A percentile compares a stretch with the other conserved stretches of the same genome.
These are phyloP conservation scores for Cathartes aura DNA, from an alignment of 2,113 vertebrate species.

Conservation along the genomic window DNA sequence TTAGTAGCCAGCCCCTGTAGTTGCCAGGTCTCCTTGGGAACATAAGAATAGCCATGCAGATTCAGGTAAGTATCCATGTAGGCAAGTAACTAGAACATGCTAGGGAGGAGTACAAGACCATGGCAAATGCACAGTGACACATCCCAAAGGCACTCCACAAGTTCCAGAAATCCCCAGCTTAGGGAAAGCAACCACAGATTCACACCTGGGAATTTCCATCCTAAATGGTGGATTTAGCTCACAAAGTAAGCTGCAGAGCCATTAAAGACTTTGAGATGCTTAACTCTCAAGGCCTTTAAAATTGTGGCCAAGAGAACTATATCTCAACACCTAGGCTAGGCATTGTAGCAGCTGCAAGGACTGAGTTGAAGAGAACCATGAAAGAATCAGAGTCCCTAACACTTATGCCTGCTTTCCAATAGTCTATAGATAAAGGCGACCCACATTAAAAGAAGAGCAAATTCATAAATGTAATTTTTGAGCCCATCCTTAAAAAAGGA, in stretches of 20 bases:
- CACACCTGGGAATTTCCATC: neutral
- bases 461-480: neutral
- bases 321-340: neutral
- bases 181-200: neutral
- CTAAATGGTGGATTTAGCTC: neutral
- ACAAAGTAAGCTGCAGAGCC: neutral
- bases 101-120: neutral
- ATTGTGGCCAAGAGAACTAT: neutral
- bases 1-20: neutral
- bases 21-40: neutral
- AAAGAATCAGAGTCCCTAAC: neutral
- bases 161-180: neutral
- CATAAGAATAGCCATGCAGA: neutral
- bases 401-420: neutral
- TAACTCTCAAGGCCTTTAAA: neutral
- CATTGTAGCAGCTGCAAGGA: neutral
- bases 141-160: fast-evolving
- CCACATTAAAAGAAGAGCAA: neutral
- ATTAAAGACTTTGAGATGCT: neutral
- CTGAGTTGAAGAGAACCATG: neutral
- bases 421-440: neutral
- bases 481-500: neutral
- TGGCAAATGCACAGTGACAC: neutral
- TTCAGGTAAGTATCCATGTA: neutral
- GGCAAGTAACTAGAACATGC: neutral